These are phyloP conservation scores for Sebastes reedi DNA, from an alignment of 2,797 vertebrate species.

Conservation along the genomic window DNA sequence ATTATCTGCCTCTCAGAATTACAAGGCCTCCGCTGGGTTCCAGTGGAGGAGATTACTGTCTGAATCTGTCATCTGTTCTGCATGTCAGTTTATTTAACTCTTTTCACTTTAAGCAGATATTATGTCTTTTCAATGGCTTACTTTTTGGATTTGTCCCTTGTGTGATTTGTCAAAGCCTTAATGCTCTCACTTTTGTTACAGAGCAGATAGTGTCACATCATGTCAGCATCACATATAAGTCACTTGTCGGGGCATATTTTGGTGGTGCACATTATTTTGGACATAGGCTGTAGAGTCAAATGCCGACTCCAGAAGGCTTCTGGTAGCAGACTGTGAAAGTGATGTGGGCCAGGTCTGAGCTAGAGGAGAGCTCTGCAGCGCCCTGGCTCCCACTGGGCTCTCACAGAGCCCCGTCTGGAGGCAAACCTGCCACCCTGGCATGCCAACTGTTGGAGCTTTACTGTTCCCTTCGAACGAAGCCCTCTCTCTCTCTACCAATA, in stretches of 20 bases:
- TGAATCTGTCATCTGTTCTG: constrained; percentile 43
- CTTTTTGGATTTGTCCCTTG: constrained; percentile 3
- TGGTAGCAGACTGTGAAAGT: constrained; percentile 46
- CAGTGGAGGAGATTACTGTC: constrained; percentile 44
- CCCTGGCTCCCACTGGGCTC: constrained; percentile 70
- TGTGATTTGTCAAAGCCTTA: constrained; percentile 13
- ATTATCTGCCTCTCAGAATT: constrained; percentile 50
- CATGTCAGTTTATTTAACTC: constrained; percentile 39
- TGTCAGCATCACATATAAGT: constrained; percentile 7
- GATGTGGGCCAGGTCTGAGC: constrained; percentile 61
- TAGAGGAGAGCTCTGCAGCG: constrained; percentile 48
- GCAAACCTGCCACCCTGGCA: constrained; percentile 72
- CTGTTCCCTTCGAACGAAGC: constrained; percentile 57
- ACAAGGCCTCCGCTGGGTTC: constrained; percentile 42
- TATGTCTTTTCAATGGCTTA: background rate
- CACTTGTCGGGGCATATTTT: background rate
- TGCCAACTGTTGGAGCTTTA: constrained; percentile 76
- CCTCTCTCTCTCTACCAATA: constrained; percentile 1
- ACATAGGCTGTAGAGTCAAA: constrained; percentile 25
- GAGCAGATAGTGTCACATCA: constrained; percentile 7
- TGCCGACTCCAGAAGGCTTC: constrained; percentile 25
- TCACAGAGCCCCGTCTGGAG: constrained; percentile 79
- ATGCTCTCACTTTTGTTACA: background rate
- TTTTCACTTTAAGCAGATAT: constrained; percentile 22
- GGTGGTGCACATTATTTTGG: constrained; percentile 4